A percentile compares a stretch with the other conserved stretches of the same genome.
Evolutionary conservation across 64 coral and sea anemone species (phyloP).

Genomic region (Pocillopora damicornis): DNA sequence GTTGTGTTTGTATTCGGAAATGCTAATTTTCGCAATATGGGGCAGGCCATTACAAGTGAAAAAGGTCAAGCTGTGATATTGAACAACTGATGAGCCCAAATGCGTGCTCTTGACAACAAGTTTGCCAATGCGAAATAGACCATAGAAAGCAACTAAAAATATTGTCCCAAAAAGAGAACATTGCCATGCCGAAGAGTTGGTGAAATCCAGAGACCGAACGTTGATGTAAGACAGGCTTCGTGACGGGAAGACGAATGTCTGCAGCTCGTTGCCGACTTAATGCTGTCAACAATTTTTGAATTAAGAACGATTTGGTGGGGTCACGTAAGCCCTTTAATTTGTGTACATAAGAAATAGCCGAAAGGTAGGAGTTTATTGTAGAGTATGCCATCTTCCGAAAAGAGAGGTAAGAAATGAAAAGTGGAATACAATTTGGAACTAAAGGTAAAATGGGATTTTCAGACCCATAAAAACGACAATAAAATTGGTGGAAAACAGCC

Average conservation of each 20-base stretch:
- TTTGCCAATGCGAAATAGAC: constrained; percentile 32
- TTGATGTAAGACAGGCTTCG: neutral
- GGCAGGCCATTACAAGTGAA: neutral
- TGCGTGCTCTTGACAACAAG: neutral
- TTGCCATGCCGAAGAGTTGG: neutral
- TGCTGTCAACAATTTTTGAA: neutral
- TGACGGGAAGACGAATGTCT: neutral
- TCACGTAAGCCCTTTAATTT: neutral
- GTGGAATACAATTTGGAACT: neutral
- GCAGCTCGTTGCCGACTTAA: neutral
- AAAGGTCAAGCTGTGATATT: neutral
- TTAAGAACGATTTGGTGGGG: neutral
- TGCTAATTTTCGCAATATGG: neutral
- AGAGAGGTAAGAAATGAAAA: neutral
- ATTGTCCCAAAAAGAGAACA: neutral
- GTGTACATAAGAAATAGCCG: neutral
- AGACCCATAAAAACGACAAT: neutral
- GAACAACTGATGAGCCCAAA: neutral
- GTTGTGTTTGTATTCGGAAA: constrained; percentile 9
- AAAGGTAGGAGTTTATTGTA: neutral
- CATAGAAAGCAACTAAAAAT: neutral
- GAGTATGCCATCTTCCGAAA: neutral
- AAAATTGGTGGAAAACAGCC: neutral
- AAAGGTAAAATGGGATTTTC: neutral
- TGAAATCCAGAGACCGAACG: neutral